Evolutionary conservation across 2,888 invertebrate species (phyloP).

Genomic region (Sinopyrophorus schimmeli): DNA sequence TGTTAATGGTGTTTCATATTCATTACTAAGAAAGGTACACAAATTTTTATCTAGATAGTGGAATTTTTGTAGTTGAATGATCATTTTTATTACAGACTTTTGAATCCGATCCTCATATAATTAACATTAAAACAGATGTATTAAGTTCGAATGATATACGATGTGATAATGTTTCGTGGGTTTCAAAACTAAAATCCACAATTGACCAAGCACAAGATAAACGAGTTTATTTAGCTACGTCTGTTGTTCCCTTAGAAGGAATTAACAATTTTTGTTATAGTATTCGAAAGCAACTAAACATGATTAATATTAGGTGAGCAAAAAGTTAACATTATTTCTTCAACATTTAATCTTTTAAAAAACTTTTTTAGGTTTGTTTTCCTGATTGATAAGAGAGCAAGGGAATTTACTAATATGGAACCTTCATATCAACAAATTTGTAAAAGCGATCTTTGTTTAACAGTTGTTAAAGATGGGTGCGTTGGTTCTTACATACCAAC

Average conservation of each 20-base stretch:
- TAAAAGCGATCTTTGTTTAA: slow-evolving; percentile 75
- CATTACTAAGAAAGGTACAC: slow-evolving; percentile 46
- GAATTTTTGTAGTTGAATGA: too few relatives aligned
- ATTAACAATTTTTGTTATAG: slow-evolving; percentile 46
- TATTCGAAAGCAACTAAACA: slow-evolving; percentile 40
- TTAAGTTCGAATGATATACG: slow-evolving; percentile 47
- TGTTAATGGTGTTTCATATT: slow-evolving; percentile 42
- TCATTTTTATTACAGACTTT: slow-evolving; percentile 23
- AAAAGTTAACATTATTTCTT: slow-evolving; percentile 1
- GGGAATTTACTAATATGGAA: slow-evolving; percentile 64
- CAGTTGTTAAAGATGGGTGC: slow-evolving; percentile 67
- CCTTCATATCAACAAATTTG: slow-evolving; percentile 68
- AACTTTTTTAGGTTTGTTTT: slow-evolving; percentile 54
- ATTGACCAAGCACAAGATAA: slow-evolving; percentile 33
- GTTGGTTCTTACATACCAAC: slow-evolving; percentile 43
- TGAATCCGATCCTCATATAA: slow-evolving; percentile 34
- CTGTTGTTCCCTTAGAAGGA: slow-evolving; percentile 49
- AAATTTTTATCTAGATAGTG: not conserved
- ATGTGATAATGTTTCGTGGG: slow-evolving; percentile 45
- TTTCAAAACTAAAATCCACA: slow-evolving; percentile 41
- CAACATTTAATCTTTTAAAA: not conserved
- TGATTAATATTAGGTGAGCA: slow-evolving; percentile 38
- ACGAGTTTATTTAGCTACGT: slow-evolving; percentile 44
- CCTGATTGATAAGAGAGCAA: slow-evolving; percentile 65
- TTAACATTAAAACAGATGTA: slow-evolving; percentile 44